A percentile compares a stretch with the other conserved stretches of the same genome.
These are phyloP conservation scores for Perognathus longimembris DNA, from an alignment of 2,113 vertebrate species.

Conservation along the genomic window DNA sequence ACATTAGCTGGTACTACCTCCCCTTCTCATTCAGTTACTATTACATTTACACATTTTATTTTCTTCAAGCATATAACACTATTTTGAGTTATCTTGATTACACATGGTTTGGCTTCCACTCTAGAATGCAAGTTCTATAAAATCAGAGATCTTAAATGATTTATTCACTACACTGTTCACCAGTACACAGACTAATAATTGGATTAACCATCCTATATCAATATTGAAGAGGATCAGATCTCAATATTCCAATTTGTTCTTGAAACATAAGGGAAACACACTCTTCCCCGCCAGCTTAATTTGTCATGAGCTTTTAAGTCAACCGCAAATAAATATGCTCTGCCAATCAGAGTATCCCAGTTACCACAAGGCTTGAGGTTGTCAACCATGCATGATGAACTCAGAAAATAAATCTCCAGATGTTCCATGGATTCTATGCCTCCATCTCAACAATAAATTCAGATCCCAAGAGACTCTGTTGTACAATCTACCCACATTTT, in stretches of 20 bases:
- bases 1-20: neutral
- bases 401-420: conserved; percentile 7
- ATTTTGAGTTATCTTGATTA: neutral
- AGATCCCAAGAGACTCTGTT: neutral
- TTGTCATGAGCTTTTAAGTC: conserved; percentile 14
- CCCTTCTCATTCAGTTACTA: neutral
- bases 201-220: conserved; percentile 16
- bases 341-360: neutral
- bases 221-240: neutral
- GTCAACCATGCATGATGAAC: conserved; percentile 6
- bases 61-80: neutral
- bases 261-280: conserved; percentile 13
- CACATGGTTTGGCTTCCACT: neutral
- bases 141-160: neutral
- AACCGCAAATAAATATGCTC: conserved; percentile 1
- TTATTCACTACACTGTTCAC: neutral
- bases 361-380: conserved; percentile 37
- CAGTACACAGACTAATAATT: neutral
- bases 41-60: neutral
- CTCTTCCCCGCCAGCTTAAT: neutral
- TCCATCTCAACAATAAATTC: conserved; percentile 4
- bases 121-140: neutral
- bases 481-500: neutral
- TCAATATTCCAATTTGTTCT: neutral
- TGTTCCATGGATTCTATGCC: neutral